Evolutionary conservation across 2,797 vertebrate species (phyloP).

Genomic region (Danio albolineatus): DNA sequence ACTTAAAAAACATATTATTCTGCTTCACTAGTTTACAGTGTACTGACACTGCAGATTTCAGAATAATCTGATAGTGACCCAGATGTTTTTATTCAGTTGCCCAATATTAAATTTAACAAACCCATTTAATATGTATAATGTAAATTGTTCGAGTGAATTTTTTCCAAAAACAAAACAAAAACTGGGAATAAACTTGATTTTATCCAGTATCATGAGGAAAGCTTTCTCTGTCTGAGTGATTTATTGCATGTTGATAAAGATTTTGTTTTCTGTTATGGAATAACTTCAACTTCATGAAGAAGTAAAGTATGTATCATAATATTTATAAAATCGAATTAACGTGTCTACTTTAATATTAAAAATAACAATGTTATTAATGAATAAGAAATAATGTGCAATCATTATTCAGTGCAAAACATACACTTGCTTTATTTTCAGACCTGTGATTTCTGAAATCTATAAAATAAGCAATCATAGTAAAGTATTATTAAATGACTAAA

Average conservation of each 20-base stretch:
- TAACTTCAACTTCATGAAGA: no score
- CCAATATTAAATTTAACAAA: not conserved
- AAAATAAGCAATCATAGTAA: no score
- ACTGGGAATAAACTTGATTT: not conserved
- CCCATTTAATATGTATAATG: not conserved
- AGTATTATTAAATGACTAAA: no score
- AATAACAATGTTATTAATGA: no score
- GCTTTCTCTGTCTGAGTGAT: not conserved
- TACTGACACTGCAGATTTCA: not conserved
- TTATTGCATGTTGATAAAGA: not conserved
- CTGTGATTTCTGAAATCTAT: no score
- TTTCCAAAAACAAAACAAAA: not conserved
- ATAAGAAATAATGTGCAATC: no score
- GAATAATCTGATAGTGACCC: not conserved
- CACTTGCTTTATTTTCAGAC: no score
- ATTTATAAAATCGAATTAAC: no score
- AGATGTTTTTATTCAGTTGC: not conserved
- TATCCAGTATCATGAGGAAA: not conserved
- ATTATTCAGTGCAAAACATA: no score
- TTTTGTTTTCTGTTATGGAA: no score
- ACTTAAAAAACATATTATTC: not conserved
- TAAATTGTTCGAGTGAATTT: not conserved
- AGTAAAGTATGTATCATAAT: no score
- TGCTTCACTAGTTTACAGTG: not conserved
- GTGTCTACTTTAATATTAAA: no score